A percentile compares a stretch with the other conserved stretches of the same genome.
These are phyloP conservation scores for Escarpia spicata DNA, from an alignment of 2,888 invertebrate genomes.

Conservation along the genomic window DNA sequence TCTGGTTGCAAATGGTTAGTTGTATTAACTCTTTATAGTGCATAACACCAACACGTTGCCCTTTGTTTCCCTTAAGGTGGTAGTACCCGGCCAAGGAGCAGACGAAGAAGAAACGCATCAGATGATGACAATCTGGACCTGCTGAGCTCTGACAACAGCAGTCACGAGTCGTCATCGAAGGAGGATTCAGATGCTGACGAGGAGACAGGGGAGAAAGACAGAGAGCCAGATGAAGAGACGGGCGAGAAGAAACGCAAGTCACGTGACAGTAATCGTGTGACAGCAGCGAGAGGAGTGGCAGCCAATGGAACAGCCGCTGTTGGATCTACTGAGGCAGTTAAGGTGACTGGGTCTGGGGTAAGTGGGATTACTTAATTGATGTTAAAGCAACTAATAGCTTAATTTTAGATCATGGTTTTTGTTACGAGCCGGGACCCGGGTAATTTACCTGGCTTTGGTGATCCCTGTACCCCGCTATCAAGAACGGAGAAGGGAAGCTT, in stretches of 20 bases:
- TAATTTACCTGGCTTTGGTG: too few relatives aligned
- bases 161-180: slow-evolving; percentile 25
- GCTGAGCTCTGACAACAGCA: slow-evolving; percentile 14
- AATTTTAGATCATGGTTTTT: too few relatives aligned
- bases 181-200: slow-evolving; percentile 9
- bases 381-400: too few relatives aligned
- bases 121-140: not conserved
- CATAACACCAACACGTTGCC: not conserved
- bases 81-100: not conserved
- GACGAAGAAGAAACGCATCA: not conserved
- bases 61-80: not conserved
- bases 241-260: slow-evolving; percentile 30
- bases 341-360: not conserved
- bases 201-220: slow-evolving; percentile 34
- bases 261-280: slow-evolving; percentile 29
- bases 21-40: too few relatives aligned
- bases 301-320: not conserved
- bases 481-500: too few relatives aligned
- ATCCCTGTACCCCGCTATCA: too few relatives aligned
- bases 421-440: too few relatives aligned
- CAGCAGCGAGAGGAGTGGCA: slow-evolving; percentile 28
- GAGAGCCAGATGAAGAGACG: slow-evolving; percentile 29
- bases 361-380: too few relatives aligned
- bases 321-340: not conserved
- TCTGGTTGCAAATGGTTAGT: too few relatives aligned